Base-by-base conservation (phyloP, 2,888 invertebrate species). In the Xestia xanthographa region DNA sequence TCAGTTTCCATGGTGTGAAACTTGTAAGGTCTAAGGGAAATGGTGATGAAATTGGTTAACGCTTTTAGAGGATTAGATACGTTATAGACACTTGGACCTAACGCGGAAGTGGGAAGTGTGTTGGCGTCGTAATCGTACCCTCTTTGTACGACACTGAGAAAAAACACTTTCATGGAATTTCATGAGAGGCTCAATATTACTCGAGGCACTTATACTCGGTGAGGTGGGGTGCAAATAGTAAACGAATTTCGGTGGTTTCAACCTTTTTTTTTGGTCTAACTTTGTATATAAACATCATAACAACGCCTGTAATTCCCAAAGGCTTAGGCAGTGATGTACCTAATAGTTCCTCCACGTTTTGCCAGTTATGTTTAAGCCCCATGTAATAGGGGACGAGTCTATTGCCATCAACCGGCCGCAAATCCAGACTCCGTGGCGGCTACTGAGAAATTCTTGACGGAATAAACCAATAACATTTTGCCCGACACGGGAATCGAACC, bases 41-140 rank as follows among this genome's bases (percentile, higher is more conserved):
- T 34, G 41, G 22, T 48, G 43, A 45, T 50, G 77, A 45, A 69
- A 70, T 79, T 79, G 70, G 53, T 41, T n/a, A 34, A 56, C 20
- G 38, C 56, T 72, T 72, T 79, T 34, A 78, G n/a, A 56, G 29
- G 26, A 71, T 77, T 45, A 65, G 67, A 45, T 67, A 17, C 34
- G 22, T 60, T 77, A 66, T 77, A 22, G 50, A n/a, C 22, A 50
- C 60, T 68, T 45, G 17, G 26, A 53, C 29, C 9, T 43, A 3
- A 65, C 9, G n/a, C 14, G 6, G 76, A n/a, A 34, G 34, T 17
- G 20, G 38, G n/a, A 41, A 58, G 26, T 45, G 45, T 41, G 5
- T 63, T 34, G 20, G 20, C 12, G 5, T n/a, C 20, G 48, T 26
- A 45, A 14, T n/a, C 14, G 41, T 26, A 45, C 12, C 58, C 58